Evolutionary conservation across 2,888 invertebrate species (phyloP).

Genomic region (Melanargia galathea): DNA sequence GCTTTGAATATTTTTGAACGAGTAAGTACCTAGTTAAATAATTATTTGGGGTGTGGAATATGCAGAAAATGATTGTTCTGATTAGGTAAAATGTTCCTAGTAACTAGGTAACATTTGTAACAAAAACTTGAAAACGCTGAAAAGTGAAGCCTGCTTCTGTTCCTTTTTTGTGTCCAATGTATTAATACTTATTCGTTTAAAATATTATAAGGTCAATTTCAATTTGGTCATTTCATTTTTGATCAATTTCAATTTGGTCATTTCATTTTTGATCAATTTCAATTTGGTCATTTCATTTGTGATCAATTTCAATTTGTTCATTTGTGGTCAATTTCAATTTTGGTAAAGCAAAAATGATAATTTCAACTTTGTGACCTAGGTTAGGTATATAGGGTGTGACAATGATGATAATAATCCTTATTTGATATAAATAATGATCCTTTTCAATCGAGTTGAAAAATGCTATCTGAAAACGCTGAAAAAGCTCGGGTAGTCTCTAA

Average conservation of each 20-base stretch:
- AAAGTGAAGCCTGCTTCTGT: background rate
- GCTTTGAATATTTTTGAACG: too few relatives aligned
- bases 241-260: background rate
- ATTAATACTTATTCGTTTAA: background rate
- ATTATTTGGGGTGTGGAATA: too few relatives aligned
- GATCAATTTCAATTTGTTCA: background rate
- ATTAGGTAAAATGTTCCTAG: too few relatives aligned
- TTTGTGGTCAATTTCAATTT: background rate
- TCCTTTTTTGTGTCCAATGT: background rate
- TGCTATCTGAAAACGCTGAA: background rate
- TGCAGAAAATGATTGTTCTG: too few relatives aligned
- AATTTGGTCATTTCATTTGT: background rate
- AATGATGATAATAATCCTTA: too few relatives aligned
- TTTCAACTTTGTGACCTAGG: too few relatives aligned
- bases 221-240: background rate
- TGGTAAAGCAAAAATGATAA: too few relatives aligned
- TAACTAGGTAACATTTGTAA: too few relatives aligned
- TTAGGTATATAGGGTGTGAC: too few relatives aligned
- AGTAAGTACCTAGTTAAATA: too few relatives aligned
- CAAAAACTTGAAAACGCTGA: slow-evolving; percentile 2
- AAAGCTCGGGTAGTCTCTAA: background rate
- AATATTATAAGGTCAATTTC: background rate
- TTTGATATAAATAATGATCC: too few relatives aligned
- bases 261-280: background rate
- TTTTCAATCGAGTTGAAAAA: background rate